phyloP scores from a whole-genome alignment of 2,797 vertebrate species.

The Labroides dimidiatus region DNA sequence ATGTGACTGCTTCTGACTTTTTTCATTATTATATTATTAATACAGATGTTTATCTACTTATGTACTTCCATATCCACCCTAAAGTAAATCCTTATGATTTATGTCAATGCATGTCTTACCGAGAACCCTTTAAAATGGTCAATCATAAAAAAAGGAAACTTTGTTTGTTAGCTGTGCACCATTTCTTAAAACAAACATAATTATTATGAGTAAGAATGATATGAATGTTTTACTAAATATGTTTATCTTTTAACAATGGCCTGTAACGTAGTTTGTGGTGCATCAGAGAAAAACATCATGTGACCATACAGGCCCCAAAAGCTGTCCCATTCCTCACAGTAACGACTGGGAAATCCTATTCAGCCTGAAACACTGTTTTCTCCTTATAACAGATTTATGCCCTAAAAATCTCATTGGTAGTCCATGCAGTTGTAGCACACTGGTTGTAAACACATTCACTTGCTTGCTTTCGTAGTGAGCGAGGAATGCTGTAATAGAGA shows the following conservation, averaged over 20 bases:
- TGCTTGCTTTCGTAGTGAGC: constrained; percentile 30
- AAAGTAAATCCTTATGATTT: background rate
- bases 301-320: constrained; percentile 57
- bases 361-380: constrained; percentile 53
- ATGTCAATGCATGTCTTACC: background rate
- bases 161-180: background rate
- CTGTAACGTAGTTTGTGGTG: constrained; percentile 30
- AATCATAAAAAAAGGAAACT: background rate
- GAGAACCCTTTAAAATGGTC: background rate
- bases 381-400: constrained; percentile 75
- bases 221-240: background rate
- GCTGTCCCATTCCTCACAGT: constrained; percentile 69
- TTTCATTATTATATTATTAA: background rate
- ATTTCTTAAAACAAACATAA: background rate
- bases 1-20: too few relatives aligned
- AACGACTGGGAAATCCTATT: constrained; percentile 60
- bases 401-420: constrained; percentile 72
- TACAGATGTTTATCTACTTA: background rate
- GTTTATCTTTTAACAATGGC: constrained; percentile 1
- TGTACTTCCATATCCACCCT: too few relatives aligned
- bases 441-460: constrained; percentile 41
- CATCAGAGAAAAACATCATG: constrained; percentile 70
- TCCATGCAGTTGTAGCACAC: constrained; percentile 46
- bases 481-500: background rate
- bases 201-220: background rate